phyloP scores from a whole-genome alignment of 30 jellyfish, hydroid and myxozoan species.

The Hydractinia symbiolongicarpus region DNA sequence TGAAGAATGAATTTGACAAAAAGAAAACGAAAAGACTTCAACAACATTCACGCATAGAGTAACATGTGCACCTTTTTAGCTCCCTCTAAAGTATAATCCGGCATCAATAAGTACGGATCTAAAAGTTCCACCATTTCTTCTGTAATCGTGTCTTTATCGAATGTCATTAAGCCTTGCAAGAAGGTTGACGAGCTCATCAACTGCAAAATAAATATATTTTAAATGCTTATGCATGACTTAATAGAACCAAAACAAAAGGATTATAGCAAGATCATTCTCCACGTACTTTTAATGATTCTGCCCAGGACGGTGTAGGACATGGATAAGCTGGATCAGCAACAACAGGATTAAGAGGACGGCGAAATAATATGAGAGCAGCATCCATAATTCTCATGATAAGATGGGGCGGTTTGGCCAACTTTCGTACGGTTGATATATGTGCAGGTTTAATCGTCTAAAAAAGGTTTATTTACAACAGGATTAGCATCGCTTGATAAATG shows the following conservation, averaged over 20 bases:
- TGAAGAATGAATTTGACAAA: not conserved
- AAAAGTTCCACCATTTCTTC: constrained; percentile 91
- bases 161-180: constrained; percentile 73
- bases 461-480: not conserved
- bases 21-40: not conserved
- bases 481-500: too few species aligned
- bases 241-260: not conserved
- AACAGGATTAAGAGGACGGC: constrained; percentile 40
- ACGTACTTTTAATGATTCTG: constrained; percentile 83
- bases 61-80: constrained; percentile 67
- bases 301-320: constrained; percentile 91
- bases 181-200: constrained; percentile 88
- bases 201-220: constrained; percentile 25
- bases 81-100: constrained; percentile 82
- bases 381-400: constrained; percentile 96
- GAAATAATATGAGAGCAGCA: constrained; percentile 65
- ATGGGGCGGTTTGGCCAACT: constrained; percentile 97
- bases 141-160: constrained; percentile 89
- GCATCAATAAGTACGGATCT: constrained; percentile 70
- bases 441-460: constrained; percentile 94
- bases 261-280: not conserved
- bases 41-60: not conserved
- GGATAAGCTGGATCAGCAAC: constrained; percentile 65
- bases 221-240: not conserved
- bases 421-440: constrained; percentile 89